Evolutionary conservation across 2,888 invertebrate species (phyloP).

Genomic region (Nebria salina): DNA sequence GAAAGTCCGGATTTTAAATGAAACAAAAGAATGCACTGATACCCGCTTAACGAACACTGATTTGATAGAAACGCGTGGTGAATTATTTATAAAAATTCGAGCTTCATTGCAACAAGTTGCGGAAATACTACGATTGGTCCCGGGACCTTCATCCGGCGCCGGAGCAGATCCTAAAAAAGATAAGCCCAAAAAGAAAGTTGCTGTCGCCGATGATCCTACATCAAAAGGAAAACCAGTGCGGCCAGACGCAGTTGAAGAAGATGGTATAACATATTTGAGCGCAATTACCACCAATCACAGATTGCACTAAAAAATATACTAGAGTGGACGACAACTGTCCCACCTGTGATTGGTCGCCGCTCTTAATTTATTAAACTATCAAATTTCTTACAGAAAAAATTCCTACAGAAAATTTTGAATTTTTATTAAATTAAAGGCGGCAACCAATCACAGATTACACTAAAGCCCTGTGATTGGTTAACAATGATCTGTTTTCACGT

Average conservation of each 20-base stretch:
- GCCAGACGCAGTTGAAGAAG: conserved; percentile 12
- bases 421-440: no score
- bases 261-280: conserved; percentile 7
- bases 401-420: no score
- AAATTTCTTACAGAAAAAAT: no score
- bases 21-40: conserved; percentile 62
- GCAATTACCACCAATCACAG: neutral
- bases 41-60: conserved; percentile 61
- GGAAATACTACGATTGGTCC: conserved; percentile 21
- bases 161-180: neutral
- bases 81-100: conserved; percentile 9
- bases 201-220: neutral
- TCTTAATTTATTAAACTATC: no score
- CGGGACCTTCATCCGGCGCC: neutral
- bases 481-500: no score
- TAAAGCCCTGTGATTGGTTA: neutral
- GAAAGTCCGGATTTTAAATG: conserved; percentile 63
- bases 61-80: conserved; percentile 47
- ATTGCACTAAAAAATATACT: neutral
- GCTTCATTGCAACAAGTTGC: conserved; percentile 23
- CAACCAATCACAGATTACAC: neutral
- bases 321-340: no score
- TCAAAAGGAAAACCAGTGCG: neutral
- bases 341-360: no score
- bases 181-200: neutral